phyloP scores from a whole-genome alignment of 2,888 invertebrate species.

The Odontothrips loti region DNA sequence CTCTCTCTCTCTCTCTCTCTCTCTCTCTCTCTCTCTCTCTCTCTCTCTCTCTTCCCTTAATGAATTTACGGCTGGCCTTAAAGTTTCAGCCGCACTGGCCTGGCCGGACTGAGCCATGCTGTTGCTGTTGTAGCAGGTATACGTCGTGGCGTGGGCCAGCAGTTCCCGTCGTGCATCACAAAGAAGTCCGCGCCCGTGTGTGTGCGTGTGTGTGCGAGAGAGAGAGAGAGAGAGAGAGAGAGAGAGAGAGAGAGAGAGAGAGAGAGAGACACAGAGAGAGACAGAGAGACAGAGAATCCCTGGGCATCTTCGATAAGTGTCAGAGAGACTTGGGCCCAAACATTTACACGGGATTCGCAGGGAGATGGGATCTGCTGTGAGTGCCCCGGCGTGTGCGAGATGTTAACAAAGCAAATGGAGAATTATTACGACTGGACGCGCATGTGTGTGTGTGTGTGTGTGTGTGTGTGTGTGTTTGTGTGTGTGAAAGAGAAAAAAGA shows the following conservation, averaged over 20 bases:
- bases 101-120: not conserved
- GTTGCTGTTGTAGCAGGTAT: no score
- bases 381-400: no score
- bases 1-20: slow-evolving; percentile 19
- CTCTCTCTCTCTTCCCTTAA: slow-evolving; percentile 5
- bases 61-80: slow-evolving; percentile 14
- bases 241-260: slow-evolving; percentile 32
- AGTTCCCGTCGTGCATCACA: no score
- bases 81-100: not conserved
- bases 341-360: no score
- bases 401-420: not conserved
- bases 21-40: slow-evolving; percentile 23
- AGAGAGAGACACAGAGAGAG: slow-evolving; percentile 31
- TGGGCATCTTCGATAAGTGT: no score
- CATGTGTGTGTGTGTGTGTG: not conserved
- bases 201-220: not conserved
- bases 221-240: not conserved
- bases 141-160: no score
- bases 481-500: not conserved
- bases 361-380: no score
- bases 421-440: not conserved
- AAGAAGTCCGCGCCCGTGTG: not conserved
- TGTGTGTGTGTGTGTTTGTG: no score
- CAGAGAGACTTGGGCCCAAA: no score
- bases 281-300: not conserved